Evolutionary conservation across 2,888 invertebrate genomes (phyloP), one percentile per base, ranked within the genome.

Genomic region (Timandra comae): DNA sequence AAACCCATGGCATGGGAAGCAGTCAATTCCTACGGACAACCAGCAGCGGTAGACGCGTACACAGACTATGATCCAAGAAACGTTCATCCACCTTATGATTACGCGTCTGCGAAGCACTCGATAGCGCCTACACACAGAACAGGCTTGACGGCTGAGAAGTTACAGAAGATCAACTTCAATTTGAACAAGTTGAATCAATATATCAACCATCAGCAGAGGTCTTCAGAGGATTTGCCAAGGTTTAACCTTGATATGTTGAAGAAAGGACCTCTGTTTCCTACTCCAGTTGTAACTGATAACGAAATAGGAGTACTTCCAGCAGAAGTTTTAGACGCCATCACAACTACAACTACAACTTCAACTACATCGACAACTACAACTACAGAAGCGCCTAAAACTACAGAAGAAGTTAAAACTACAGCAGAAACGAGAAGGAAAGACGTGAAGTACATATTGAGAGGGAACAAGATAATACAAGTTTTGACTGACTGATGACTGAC

Each of bases 391-490:
- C 54, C 61, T 26, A n/a, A n/a, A n/a, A 62, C 64, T 24, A 64
- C 63, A 46, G 52, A 49, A 48, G 43, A 41, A 24, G 62, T 68
- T 52, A 57, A 60, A 46, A 64, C 59, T 27, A 72, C 70, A 3
- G 58, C 46, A 41, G 68, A 69, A 44, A 71, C 57, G 37, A 69
- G 62, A 54, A 74, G 79, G 62, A 81, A 78, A 63, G 84, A 82
- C 49, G 58, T 73, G 48, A 81, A 76, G 59, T 86, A 68, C 59
- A 71, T 75, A 55, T 74, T 86, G 9, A 76, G 82, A 41, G 86
- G 86, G 47, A 85, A 86, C 77, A 81, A 60, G 71, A 86, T 86
- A 49, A 66, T 86, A 52, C 68, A 76, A 73, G 77, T 80, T 59
- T 61, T 70, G 63, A 57, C 54, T 47, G 50, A 51, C 45, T 45